Evolutionary conservation across 2,113 vertebrate species (phyloP), one percentile per base, ranked within the genome.

Genomic region (Petaurus breviceps): DNA sequence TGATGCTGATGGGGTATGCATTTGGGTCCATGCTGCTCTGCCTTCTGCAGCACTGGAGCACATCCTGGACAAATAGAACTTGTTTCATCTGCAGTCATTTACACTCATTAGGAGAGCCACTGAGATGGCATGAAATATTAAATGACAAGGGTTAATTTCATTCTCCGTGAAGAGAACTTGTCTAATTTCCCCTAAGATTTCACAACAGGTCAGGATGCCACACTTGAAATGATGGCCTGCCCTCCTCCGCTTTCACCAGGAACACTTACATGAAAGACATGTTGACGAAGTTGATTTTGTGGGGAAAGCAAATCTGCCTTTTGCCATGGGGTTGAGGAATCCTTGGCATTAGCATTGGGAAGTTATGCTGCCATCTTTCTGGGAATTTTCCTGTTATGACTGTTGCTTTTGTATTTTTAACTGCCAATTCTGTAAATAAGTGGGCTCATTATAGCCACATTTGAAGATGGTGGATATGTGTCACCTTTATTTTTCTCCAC

Each of bases 91-190:
- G 10, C 11, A 90, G 89, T 93, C 90, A 91, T 97, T 96, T 84
- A 19, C 94, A 95, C 96, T 97, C 97, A 91, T 95, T 96, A 97
- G 91, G 94, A 84, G 53, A 96, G 57, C 91, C 3, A 51, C 90
- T 37, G 53, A 57, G 91, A 93, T 91, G 94, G 91, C 93, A 97
- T 95, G 94, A 98, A 96, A 98, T 96, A 97, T 94, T 96, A 97
- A 97, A 93, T 96, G 96, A 94, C 96, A 93, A 95, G 91, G 95
- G 96, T 98, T 98, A 96, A 97, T 98, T 97, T 91, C 94, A 89
- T 93, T 91, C 89, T 96, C 50, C 14, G 54, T 1, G 2, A 95
- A 95, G 94, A 92, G 93, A 90, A 95, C 55, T 91, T 92, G 55
- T 95, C 92, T 95, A 84, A 89, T 98, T 98, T 97, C 94, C 96